These are phyloP conservation scores for Neodiprion virginianus DNA, from an alignment of 1,140 invertebrate species.

Conservation along the genomic window DNA sequence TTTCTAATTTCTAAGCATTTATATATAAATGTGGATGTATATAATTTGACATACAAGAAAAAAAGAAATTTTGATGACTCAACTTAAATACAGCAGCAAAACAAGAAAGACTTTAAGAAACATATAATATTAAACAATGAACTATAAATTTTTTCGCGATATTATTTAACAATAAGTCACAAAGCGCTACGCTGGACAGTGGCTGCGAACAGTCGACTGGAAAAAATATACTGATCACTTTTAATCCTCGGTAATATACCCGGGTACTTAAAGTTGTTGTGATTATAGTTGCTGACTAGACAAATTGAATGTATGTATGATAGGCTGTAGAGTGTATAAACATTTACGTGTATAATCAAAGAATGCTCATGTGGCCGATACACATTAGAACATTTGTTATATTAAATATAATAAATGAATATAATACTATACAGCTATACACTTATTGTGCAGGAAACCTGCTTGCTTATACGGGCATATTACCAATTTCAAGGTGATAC, in stretches of 20 bases:
- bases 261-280: neutral
- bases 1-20: neutral
- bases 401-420: neutral
- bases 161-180: neutral
- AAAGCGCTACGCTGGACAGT: neutral
- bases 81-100: neutral
- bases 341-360: neutral
- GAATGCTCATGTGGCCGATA: conserved; percentile 1
- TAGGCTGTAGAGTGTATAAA: conserved; percentile 2
- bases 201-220: neutral
- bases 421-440: too few relatives aligned
- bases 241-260: neutral
- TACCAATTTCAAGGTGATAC: too few relatives aligned
- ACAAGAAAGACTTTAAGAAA: neutral
- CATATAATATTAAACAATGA: neutral
- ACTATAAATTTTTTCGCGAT: neutral
- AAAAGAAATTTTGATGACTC: neutral
- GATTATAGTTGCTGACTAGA: neutral
- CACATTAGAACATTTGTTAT: neutral
- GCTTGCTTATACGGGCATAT: too few relatives aligned
- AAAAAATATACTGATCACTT: neutral
- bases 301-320: conserved; percentile 1
- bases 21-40: neutral
- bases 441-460: too few relatives aligned
- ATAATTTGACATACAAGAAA: neutral